Evolutionary conservation across 2,888 invertebrate species (phyloP), one percentile per base, ranked within the genome.

Genomic region (Drosophila antonietae): DNA sequence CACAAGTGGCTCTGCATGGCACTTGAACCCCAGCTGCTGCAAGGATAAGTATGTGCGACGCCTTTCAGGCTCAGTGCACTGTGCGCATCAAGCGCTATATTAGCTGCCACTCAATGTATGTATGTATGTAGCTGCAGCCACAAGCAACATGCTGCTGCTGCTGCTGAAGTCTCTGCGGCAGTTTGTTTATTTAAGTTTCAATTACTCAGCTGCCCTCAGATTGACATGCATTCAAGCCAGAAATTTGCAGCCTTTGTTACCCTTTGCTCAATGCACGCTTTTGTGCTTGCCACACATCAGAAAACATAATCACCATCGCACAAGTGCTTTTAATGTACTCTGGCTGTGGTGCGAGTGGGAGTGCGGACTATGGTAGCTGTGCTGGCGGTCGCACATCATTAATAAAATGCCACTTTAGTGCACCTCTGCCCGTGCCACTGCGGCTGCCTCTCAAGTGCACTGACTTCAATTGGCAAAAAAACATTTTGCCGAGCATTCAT

Each of bases 131-230:
- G 37, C 12, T 18, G 28, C 37, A 31, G 31, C 60, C 28, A 28
- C 28, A 28, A 28, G 28, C 28, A 28, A 28, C 28, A 28, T 20
- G 44, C 44, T 62, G 60, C 66, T 83, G 81, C 56, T 23, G 46
- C 20, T 20, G 20, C 44, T 62, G 61, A 66, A 57, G 56, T 53
- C 66, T 44, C 52, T 69, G 47, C 65, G 53, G 58, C 73, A 73
- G 75, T 79, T 74, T 87, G 85, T 85, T 85, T 88, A 79, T 78
- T 83, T 80, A 86, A 89, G 88, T 83, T 84, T 88, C 88, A 86
- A 88, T 88, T 90, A 84, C 81, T 78, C 73, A 68, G 68, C 78
- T 61, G 77, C 89, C 80, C 80, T 65, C 47, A 77, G 79, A 86
- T 84, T 84, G 85, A 78, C 82, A 79, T 80, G 75, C 77, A 68